A percentile compares a stretch with the other conserved stretches of the same genome.
Evolutionary conservation across 2,797 vertebrate species (phyloP).

Genomic region (Gymnodraco acuticeps): DNA sequence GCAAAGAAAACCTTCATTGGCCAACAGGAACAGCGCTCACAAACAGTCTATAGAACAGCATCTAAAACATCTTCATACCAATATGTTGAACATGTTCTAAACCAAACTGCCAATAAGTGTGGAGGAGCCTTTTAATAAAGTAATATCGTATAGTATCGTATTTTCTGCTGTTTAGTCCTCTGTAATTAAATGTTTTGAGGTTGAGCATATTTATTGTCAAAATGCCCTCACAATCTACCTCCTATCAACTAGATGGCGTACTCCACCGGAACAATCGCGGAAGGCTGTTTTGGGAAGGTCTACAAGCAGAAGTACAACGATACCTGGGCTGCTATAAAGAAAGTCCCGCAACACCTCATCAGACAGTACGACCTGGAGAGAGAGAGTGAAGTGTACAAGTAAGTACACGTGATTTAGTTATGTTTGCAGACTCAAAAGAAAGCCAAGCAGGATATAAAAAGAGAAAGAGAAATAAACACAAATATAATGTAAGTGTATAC

Average conservation of each 20-base stretch:
- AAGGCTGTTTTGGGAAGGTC: slow-evolving; percentile 84
- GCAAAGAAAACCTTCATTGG: not conserved
- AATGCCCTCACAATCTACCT: not conserved
- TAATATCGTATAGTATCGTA: no score
- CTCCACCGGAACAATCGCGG: slow-evolving; percentile 77
- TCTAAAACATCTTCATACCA: not conserved
- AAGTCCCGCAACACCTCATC: slow-evolving; percentile 74
- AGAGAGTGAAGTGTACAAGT: slow-evolving; percentile 84
- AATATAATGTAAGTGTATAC: not conserved
- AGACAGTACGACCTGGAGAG: slow-evolving; percentile 72
- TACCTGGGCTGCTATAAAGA: slow-evolving; percentile 83
- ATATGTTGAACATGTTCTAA: not conserved
- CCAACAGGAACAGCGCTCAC: not conserved
- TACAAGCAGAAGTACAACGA: slow-evolving; percentile 80
- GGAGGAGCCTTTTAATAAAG: no score
- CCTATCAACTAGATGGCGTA: slow-evolving; percentile 72
- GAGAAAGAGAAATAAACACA: not conserved
- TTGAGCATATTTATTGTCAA: not conserved
- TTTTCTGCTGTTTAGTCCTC: not conserved
- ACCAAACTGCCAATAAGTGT: not conserved
- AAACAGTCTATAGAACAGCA: not conserved
- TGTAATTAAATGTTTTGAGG: not conserved
- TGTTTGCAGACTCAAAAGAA: not conserved
- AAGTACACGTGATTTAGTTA: slow-evolving; percentile 38
- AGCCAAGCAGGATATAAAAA: not conserved